phyloP scores from a whole-genome alignment of 2,888 invertebrate genomes.

The Chymomyza caudatula region DNA sequence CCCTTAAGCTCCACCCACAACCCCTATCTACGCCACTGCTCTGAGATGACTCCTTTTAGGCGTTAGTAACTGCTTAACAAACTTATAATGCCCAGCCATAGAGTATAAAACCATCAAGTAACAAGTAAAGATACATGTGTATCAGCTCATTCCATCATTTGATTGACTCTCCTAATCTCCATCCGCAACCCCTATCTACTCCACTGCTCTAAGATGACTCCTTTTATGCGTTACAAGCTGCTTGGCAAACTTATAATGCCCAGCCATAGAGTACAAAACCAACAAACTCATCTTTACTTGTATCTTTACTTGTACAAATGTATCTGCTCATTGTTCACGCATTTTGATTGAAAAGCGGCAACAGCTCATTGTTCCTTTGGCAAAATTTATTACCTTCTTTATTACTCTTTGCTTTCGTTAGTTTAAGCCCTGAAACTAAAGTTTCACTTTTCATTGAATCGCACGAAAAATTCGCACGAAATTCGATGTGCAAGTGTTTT shows the following conservation, averaged over 20 bases:
- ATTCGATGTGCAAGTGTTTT: not conserved
- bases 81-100: not conserved
- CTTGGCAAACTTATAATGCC: not conserved
- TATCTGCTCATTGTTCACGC: not conserved
- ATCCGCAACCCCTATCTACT: no score
- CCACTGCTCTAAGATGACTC: no score
- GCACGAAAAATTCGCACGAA: not conserved
- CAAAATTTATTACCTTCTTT: not conserved
- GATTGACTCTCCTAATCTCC: no score
- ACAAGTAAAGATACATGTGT: no score
- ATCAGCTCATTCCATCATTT: no score
- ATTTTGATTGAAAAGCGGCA: slow-evolving; percentile 19
- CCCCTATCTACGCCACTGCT: no score
- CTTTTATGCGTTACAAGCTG: not conserved
- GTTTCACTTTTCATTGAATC: slow-evolving; percentile 18
- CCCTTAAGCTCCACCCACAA: no score
- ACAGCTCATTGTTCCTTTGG: slow-evolving; percentile 5
- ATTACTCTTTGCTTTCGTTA: not conserved
- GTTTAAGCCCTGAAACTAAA: not conserved
- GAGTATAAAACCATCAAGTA: not conserved
- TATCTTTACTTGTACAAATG: not conserved
- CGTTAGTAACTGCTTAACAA: not conserved
- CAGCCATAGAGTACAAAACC: not conserved
- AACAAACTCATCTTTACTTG: no score
- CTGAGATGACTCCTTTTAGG: no score